Evolutionary conservation across 2,888 invertebrate genomes (phyloP).

Genomic region (Brachycybe producta): DNA sequence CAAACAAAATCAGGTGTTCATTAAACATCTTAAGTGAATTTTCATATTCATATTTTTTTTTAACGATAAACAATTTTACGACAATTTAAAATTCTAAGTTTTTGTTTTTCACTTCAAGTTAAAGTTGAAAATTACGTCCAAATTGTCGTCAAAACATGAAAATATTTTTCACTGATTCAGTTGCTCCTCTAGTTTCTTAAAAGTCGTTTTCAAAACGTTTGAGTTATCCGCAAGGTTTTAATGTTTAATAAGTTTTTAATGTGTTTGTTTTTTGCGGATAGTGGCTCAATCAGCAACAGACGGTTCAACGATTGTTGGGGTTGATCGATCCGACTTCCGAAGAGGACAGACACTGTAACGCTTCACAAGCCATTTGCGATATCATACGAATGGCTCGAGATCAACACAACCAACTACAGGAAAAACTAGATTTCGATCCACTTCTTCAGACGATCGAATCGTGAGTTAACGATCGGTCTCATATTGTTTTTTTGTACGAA

Average conservation of each 20-base stretch:
- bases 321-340: conserved; percentile 51
- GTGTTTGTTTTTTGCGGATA: conserved; percentile 34
- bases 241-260: conserved; percentile 2
- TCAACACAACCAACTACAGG: conserved; percentile 30
- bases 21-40: conserved; percentile 3
- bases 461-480: too few relatives aligned
- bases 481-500: too few relatives aligned
- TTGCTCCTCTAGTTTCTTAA: too few relatives aligned
- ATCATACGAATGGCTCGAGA: conserved; percentile 56
- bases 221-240: too few relatives aligned
- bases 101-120: too few relatives aligned
- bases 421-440: conserved; percentile 53
- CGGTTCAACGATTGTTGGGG: conserved; percentile 64
- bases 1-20: neutral
- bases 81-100: too few relatives aligned
- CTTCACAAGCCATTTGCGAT: conserved; percentile 76
- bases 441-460: conserved; percentile 59
- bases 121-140: too few relatives aligned
- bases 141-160: too few relatives aligned
- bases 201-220: too few relatives aligned
- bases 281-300: conserved; percentile 82
- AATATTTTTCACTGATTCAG: too few relatives aligned
- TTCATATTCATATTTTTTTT: too few relatives aligned
- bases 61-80: too few relatives aligned
- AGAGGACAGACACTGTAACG: conserved; percentile 68